phyloP scores from a whole-genome alignment of 1,140 invertebrate species.

The Harlomillsia oculata region DNA sequence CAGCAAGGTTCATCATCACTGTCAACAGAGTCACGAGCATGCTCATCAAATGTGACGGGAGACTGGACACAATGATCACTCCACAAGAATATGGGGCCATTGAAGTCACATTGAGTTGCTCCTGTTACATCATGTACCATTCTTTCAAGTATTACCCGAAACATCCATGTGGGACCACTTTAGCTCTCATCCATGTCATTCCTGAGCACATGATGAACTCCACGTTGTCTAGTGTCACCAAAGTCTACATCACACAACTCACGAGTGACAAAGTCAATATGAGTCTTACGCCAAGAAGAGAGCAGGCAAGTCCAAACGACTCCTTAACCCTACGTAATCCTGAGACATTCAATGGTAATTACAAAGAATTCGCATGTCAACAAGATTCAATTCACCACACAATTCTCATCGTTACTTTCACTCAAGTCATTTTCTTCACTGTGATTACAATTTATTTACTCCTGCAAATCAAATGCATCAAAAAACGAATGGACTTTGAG shows the following conservation, averaged over 20 bases:
- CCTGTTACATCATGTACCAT: slow-evolving; percentile 20
- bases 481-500: neutral
- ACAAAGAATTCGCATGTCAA: neutral
- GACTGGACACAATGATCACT: slow-evolving; percentile 17
- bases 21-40: slow-evolving; percentile 15
- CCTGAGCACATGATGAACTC: slow-evolving; percentile 27
- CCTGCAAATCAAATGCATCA: neutral
- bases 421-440: neutral
- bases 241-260: neutral
- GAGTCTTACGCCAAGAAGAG: neutral
- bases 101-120: slow-evolving; percentile 18
- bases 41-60: slow-evolving; percentile 27
- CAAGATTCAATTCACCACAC: neutral
- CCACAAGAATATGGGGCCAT: slow-evolving; percentile 20
- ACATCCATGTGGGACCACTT: slow-evolving; percentile 12
- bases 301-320: too few species aligned
- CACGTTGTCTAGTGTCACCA: neutral
- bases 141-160: slow-evolving; percentile 8
- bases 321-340: too few species aligned
- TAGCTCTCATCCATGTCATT: slow-evolving; percentile 13
- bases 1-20: slow-evolving; percentile 16
- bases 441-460: neutral
- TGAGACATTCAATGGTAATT: neutral
- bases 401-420: neutral
- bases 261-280: neutral